Conservation (phyloP, 2,113 vertebrate species). For the Chaenocephalus aceratus region DNA sequence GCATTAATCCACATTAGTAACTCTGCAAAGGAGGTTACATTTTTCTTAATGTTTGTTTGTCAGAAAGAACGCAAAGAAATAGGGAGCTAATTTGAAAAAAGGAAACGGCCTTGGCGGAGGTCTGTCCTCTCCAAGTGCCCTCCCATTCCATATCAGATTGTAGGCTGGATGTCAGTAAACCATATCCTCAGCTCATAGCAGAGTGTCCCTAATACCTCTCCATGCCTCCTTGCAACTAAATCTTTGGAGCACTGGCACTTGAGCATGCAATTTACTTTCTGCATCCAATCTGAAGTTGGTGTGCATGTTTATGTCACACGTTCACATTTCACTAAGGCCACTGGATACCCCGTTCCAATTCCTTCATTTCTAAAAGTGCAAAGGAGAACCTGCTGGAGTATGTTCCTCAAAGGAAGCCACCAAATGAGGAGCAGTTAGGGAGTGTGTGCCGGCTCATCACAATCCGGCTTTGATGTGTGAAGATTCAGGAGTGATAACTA, state of each 20-base stretch:
- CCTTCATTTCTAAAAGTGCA: constrained; percentile 35
- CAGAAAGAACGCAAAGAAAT: too few relatives aligned
- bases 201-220: background rate
- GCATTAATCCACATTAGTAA: background rate
- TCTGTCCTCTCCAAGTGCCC: too few relatives aligned
- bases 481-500: constrained; percentile 66
- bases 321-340: constrained; percentile 40
- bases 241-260: background rate
- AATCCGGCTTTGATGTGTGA: constrained; percentile 65
- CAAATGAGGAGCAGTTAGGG: constrained; percentile 57
- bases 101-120: too few relatives aligned
- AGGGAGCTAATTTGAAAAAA: too few relatives aligned
- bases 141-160: background rate
- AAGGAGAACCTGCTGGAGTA: constrained; percentile 35
- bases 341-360: constrained; percentile 32
- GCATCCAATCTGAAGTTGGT: constrained; percentile 6
- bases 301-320: constrained; percentile 18
- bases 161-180: background rate
- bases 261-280: background rate
- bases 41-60: too few relatives aligned
- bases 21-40: too few relatives aligned
- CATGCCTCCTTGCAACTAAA: background rate
- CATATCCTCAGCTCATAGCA: background rate
- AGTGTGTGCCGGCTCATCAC: constrained; percentile 36
- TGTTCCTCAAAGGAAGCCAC: constrained; percentile 49